A percentile compares a stretch with the other conserved stretches of the same genome.
Evolutionary conservation across 2,888 invertebrate species (phyloP).

Genomic region (Dysmachus trigonus): DNA sequence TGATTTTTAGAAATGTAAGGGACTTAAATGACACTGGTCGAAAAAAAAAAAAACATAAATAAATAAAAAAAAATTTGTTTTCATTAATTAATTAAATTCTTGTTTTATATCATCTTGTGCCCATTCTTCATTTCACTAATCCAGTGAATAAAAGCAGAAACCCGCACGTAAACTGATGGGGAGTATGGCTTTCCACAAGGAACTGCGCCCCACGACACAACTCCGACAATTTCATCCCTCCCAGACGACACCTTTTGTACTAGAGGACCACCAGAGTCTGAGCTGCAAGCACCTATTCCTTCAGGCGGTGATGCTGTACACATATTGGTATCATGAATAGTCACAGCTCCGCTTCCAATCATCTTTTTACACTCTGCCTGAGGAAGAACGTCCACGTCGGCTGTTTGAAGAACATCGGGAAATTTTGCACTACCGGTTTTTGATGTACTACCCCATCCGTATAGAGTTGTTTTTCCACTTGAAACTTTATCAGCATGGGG

Average conservation of each 20-base stretch:
- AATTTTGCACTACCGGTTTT: constrained; percentile 55
- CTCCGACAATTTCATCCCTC: constrained; percentile 60
- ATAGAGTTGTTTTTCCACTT: constrained; percentile 59
- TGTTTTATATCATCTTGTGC: not conserved
- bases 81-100: not conserved
- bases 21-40: too few relatives aligned
- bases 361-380: constrained; percentile 58
- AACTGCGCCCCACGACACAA: constrained; percentile 67
- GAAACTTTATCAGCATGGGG: constrained; percentile 57
- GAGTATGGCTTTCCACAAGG: constrained; percentile 64
- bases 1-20: too few relatives aligned
- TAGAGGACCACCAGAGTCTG: constrained; percentile 61
- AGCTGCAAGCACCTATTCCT: constrained; percentile 61
- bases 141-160: constrained; percentile 65
- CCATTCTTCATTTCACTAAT: constrained; percentile 46
- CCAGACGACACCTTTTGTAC: constrained; percentile 54
- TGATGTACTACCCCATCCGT: constrained; percentile 62
- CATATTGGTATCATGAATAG: constrained; percentile 58
- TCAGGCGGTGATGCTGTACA: constrained; percentile 62
- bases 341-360: constrained; percentile 52
- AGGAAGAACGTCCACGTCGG: constrained; percentile 59
- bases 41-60: too few relatives aligned
- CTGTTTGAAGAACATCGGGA: constrained; percentile 59
- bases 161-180: constrained; percentile 66
- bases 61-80: too few relatives aligned